phyloP scores from a whole-genome alignment of 2,888 invertebrate genomes.

The Tenthredo amoena region DNA sequence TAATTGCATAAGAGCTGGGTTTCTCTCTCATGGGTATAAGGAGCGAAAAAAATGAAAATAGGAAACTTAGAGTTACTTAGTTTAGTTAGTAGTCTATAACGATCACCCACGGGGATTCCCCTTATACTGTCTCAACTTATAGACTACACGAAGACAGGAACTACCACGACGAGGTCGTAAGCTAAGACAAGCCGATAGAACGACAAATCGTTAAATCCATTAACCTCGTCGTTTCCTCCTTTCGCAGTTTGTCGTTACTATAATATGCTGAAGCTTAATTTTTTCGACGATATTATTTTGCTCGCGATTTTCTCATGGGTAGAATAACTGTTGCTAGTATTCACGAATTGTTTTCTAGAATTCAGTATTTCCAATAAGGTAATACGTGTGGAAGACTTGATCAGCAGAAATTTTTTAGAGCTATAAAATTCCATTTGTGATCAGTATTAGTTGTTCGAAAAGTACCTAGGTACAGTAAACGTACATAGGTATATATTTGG shows the following conservation, averaged over 20 bases:
- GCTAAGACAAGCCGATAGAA: not conserved
- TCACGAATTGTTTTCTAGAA: not conserved
- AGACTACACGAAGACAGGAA: slow-evolving; percentile 11
- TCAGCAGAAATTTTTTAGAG: not conserved
- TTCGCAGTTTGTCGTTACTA: not conserved
- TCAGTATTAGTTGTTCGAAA: not conserved
- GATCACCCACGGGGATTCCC: not conserved
- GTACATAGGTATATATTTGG: not conserved
- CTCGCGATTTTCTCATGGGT: not conserved
- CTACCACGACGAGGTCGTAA: not conserved
- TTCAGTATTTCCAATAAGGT: not conserved
- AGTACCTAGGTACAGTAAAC: not conserved
- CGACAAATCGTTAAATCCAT: slow-evolving; percentile 26
- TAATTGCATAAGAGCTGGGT: not conserved
- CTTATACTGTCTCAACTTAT: not conserved
- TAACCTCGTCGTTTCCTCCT: slow-evolving; percentile 6
- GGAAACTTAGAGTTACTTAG: not conserved
- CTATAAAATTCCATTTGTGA: not conserved
- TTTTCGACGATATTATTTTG: not conserved
- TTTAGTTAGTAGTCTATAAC: not conserved
- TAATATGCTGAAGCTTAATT: not conserved
- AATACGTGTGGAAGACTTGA: not conserved
- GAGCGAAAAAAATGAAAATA: slow-evolving; percentile 6
- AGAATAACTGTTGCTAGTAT: not conserved
- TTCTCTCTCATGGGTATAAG: not conserved